Evolutionary conservation across 2,797 vertebrate species (phyloP).

Genomic region (Epinephelus coioides): DNA sequence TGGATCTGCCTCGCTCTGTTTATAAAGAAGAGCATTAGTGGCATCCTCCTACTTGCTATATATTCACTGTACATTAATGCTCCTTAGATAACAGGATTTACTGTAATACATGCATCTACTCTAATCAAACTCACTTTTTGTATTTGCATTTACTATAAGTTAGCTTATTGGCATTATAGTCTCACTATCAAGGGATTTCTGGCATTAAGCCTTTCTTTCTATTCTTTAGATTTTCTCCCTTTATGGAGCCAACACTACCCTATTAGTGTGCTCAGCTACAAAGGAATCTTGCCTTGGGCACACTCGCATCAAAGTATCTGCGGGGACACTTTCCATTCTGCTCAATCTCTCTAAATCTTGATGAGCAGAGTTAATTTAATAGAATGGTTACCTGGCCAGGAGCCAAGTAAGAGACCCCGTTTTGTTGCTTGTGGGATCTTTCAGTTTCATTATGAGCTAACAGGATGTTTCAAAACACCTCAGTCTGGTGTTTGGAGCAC

Average conservation of each 20-base stretch:
- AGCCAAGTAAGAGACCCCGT: slow-evolving; percentile 15
- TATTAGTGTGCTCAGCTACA: slow-evolving; percentile 11
- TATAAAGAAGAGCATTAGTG: not conserved
- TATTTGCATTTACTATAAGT: slow-evolving; percentile 4
- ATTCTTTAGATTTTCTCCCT: slow-evolving; percentile 3
- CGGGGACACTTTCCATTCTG: slow-evolving; percentile 10
- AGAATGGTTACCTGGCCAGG: slow-evolving; percentile 36
- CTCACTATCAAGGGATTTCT: slow-evolving; percentile 13
- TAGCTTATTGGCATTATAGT: not conserved
- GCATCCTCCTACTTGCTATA: not conserved
- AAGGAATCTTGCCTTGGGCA: slow-evolving; percentile 8
- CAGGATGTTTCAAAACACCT: slow-evolving; percentile 77
- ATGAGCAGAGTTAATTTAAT: slow-evolving; percentile 44
- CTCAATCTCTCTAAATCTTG: slow-evolving; percentile 26
- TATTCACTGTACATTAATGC: not conserved
- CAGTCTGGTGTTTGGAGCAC: slow-evolving; percentile 22
- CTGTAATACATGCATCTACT: not conserved
- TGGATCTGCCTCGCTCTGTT: not conserved
- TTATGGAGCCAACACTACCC: not conserved
- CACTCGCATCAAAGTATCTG: slow-evolving; percentile 10
- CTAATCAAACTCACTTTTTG: not conserved
- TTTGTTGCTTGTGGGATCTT: slow-evolving; percentile 21
- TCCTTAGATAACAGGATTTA: slow-evolving; percentile 3
- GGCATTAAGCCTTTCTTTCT: slow-evolving; percentile 12
- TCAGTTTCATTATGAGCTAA: slow-evolving; percentile 65